Base-by-base conservation (phyloP, 2,888 invertebrate species). In the Cerceris ruficornis region DNA sequence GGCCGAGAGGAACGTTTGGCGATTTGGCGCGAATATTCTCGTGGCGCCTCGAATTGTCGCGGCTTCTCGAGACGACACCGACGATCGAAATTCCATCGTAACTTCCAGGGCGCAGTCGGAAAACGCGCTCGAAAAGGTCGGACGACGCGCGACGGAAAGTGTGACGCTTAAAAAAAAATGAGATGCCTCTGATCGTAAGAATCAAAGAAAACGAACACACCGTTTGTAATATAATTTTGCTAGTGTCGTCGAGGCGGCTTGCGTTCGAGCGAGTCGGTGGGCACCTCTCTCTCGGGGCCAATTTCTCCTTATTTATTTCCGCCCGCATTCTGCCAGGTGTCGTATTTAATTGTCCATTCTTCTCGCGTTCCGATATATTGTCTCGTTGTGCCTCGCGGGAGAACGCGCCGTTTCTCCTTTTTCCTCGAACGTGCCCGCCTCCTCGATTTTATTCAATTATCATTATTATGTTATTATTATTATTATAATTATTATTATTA, bases 281-380 rank as follows among this genome's bases (percentile, higher is more conserved):
- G 2, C 50, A n/a, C n/a, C n/a, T n/a, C 57, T 67, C 69, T 57
- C 73, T 41, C 75, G 67, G 61, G 75, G 71, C 72, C 57, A 61
- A 77, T 83, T 76, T 71, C 66, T 80, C 43, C 50, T 75, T 84
- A 84, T 85, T 85, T 85, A 85, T 85, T 84, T 66, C 60, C 62
- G 54, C 69, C 57, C 46, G 28, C 52, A 52, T 50, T 68, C 55
- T 64, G 4, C 55, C 50, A 66, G 69, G 58, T 64, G 62, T 41
- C 66, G 70, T 78, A 74, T 75, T 75, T 73, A 75, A 81, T 78
- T 75, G 59, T 28, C 61, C 43, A 69, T 59, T 70, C 17, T 52
- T 59, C 43, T 58, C 50, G 52, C 60, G 49, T 67, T 73, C 65
- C 49, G 57, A 62, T 55, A 39, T 42, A 52, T 62, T 52, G 14